phyloP scores from a whole-genome alignment of 2,888 invertebrate species.

The Pachliopta kotzebuea region DNA sequence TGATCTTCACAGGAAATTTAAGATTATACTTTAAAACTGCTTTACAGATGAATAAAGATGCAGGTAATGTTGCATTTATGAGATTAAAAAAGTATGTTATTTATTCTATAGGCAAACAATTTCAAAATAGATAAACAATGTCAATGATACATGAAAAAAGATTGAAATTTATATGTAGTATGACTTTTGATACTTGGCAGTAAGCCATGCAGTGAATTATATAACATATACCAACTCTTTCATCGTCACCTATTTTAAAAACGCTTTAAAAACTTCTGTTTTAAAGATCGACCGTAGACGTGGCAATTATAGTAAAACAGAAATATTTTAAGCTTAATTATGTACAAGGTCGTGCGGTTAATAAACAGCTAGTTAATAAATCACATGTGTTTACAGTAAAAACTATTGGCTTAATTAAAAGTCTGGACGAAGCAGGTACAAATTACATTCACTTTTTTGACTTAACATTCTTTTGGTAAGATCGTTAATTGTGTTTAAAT shows the following conservation, averaged over 20 bases:
- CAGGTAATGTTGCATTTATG: neutral
- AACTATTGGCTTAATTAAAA: conserved; percentile 18
- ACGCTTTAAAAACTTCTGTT: conserved; percentile 3
- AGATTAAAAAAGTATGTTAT: neutral
- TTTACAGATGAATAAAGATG: neutral
- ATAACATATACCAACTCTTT: neutral
- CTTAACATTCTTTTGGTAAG: neutral
- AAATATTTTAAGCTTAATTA: conserved; percentile 17
- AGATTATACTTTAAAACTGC: too few species aligned
- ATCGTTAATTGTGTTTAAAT: neutral
- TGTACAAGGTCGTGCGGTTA: conserved; percentile 19
- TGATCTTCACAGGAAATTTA: too few species aligned
- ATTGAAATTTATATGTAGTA: conserved; percentile 40
- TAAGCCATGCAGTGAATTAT: conserved; percentile 5
- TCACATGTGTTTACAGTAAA: conserved; percentile 10
- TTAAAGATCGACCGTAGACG: conserved; percentile 3
- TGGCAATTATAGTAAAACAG: conserved; percentile 7
- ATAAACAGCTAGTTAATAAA: conserved; percentile 21
- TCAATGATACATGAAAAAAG: conserved; percentile 43
- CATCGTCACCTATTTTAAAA: conserved; percentile 1
- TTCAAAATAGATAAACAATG: conserved; percentile 34
- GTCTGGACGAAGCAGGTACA: conserved; percentile 4
- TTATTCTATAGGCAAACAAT: conserved; percentile 12
- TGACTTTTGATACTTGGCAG: conserved; percentile 32
- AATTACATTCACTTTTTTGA: conserved; percentile 11